These are phyloP conservation scores for Caenorhabditis elegans DNA, from an alignment of 1,140 invertebrate species.

Conservation along the genomic window WBcel235 BX284606.5:14985501-14986000, in stretches of 20 bases:
- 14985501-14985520: background rate
- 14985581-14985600: background rate
- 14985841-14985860: background rate
- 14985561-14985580: slow-evolving; percentile 1
- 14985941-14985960: background rate
- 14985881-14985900: background rate
- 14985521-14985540: slow-evolving; percentile 8
- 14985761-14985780: too few species aligned
- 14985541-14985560: background rate
- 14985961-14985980: slow-evolving; percentile 14
- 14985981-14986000: background rate
- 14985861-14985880: background rate
- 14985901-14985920: background rate
- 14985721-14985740: background rate
- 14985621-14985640: background rate
- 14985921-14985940: background rate
- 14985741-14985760: background rate
- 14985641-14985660: background rate
- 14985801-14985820: background rate
- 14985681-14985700: slow-evolving; percentile 9
- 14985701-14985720: background rate
- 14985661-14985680: background rate
- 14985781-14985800: too few species aligned
- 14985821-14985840: background rate
- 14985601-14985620: too few species aligned